Percentiles rank a stretch among this genome's conserved stretches.
phyloP scores from a whole-genome alignment of 2,888 invertebrate species.

The Spodoptera picta region DNA sequence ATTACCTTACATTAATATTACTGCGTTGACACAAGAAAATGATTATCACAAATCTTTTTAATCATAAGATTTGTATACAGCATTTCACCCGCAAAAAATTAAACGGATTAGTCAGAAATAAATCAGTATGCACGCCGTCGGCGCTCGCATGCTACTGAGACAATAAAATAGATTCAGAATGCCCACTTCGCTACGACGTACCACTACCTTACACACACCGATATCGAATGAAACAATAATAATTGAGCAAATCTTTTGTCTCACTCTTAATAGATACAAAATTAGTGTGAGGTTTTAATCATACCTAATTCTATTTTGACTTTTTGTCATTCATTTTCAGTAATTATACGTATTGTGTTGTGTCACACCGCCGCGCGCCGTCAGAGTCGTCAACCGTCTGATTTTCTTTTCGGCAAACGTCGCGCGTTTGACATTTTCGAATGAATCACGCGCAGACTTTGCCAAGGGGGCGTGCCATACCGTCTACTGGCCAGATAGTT shows the following conservation, averaged over 20 bases:
- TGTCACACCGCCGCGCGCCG: slow-evolving; percentile 8
- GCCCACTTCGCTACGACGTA: slow-evolving; percentile 4
- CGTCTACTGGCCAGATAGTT: slow-evolving; percentile 51
- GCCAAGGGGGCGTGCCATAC: slow-evolving; percentile 66
- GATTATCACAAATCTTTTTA: slow-evolving; percentile 30
- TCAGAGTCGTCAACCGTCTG: slow-evolving; percentile 19
- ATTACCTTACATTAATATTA: slow-evolving; percentile 7
- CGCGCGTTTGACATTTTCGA: slow-evolving; percentile 59
- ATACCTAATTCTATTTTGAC: background rate
- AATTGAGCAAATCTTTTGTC: background rate
- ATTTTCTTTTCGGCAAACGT: slow-evolving; percentile 32
- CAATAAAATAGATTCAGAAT: slow-evolving; percentile 36
- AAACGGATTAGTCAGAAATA: slow-evolving; percentile 53
- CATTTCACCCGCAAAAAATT: slow-evolving; percentile 42
- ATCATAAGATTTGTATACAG: slow-evolving; percentile 32
- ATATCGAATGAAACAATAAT: background rate
- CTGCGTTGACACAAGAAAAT: slow-evolving; percentile 18
- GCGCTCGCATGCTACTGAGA: slow-evolving; percentile 22
- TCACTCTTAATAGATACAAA: background rate
- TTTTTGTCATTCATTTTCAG: slow-evolving; percentile 12
- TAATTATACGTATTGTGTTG: slow-evolving; percentile 23
- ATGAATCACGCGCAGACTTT: slow-evolving; percentile 61
- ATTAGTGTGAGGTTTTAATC: slow-evolving; percentile 1
- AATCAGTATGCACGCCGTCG: slow-evolving; percentile 46
- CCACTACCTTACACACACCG: slow-evolving; percentile 1